Base-by-base conservation (phyloP, 2,113 vertebrate genomes). In the Corythoichthys haematopterus region DNA sequence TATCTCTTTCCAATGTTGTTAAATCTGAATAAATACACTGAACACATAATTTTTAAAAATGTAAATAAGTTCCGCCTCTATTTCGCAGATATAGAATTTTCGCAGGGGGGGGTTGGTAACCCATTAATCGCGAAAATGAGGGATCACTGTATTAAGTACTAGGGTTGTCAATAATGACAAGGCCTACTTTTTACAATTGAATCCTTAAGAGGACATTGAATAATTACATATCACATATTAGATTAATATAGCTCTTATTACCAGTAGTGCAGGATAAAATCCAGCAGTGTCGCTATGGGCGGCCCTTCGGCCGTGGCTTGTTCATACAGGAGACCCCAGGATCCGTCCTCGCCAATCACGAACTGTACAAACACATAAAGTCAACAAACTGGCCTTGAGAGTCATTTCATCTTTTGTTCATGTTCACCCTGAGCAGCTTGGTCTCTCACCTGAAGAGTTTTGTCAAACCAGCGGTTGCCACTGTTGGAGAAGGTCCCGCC, bases 391-490 rank as follows among this genome's bases (percentile, higher is more conserved):
- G 33, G 7, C 68, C 46, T 36, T 2, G n/a, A 1, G 1, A 43
- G 6, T 8, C 0, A 13, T 12, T 2, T 43, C 3, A 65, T 33
- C 1, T 0, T 6, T 36, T 3, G 1, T 6, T 4, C 59, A 51
- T 20, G 2, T 6, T 2, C 0, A 2, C 2, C 0, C 7, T 20
- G 45, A 46, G 0, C 48, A 20, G 48, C 35, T 40, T 37, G 13
- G n/a, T 61, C 6, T 3, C 70, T 81, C 71, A 94, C 93, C 92
- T 94, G 93, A 64, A 94, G 75, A 0, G 93, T 93, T 82, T 94
- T 94, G 80, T 94, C 93, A 65, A 94, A 94, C 93, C 93, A 94
- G 58, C 93, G 93, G 80, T 94, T 94, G 6, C 93, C 93, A 0
- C 93, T 94, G 87, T 94, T 94, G 68, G 93, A 93, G 74, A 90